Conservation (phyloP, 2,797 vertebrate genomes). For the Poeciliopsis gracilis region DNA sequence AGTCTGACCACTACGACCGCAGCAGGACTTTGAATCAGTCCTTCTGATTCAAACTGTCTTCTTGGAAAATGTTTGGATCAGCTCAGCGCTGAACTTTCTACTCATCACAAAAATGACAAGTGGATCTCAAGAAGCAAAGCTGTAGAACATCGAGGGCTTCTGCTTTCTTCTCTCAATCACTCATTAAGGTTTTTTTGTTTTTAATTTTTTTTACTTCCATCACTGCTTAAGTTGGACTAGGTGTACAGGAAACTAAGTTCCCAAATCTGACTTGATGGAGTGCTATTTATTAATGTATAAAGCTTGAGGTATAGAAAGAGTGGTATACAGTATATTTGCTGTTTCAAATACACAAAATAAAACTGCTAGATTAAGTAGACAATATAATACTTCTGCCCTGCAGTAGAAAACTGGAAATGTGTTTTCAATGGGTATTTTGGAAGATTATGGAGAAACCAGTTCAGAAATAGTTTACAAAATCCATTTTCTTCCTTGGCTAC, state of each 20-base stretch:
- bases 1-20: background rate
- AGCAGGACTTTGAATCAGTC: background rate
- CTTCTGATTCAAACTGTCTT: background rate
- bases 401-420: background rate
- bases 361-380: background rate
- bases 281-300: background rate
- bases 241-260: background rate
- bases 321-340: background rate
- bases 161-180: background rate
- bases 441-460: background rate
- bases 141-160: background rate
- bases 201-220: background rate
- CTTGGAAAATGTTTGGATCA: background rate
- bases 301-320: background rate
- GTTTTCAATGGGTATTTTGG: background rate
- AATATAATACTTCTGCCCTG: background rate
- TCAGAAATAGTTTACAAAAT: background rate
- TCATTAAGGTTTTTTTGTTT: background rate
- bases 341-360: background rate
- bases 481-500: background rate
- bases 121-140: background rate
- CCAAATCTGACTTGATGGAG: background rate
- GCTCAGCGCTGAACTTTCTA: background rate
- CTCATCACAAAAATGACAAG: background rate
- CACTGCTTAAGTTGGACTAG: background rate